These are phyloP conservation scores for Alcis repandata DNA, from an alignment of 2,888 invertebrate species.

Conservation along the genomic window DNA sequence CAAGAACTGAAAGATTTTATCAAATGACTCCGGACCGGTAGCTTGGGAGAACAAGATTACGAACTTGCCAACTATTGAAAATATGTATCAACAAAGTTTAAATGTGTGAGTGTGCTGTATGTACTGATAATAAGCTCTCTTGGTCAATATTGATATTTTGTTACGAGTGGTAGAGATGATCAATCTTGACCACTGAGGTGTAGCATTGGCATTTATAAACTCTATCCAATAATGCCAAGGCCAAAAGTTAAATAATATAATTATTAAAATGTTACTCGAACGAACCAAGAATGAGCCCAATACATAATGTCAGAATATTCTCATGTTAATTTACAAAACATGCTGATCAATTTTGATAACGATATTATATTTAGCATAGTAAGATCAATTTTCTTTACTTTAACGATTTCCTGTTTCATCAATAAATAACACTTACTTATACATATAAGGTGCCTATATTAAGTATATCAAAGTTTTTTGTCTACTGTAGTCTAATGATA, in stretches of 20 bases:
- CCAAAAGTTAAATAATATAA: conserved; percentile 21
- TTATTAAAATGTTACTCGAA: neutral
- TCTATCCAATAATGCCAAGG: conserved; percentile 18
- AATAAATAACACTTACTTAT: no score
- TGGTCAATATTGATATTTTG: neutral
- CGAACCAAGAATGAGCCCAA: neutral
- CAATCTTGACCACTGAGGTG: neutral
- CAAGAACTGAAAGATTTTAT: neutral
- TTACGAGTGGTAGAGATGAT: neutral
- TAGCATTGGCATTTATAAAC: conserved; percentile 10
- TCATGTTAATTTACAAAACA: conserved; percentile 23
- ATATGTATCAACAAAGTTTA: neutral
- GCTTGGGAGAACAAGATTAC: conserved; percentile 5
- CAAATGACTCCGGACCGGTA: neutral
- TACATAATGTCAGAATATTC: conserved; percentile 22
- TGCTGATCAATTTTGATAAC: conserved; percentile 4
- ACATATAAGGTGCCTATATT: neutral
- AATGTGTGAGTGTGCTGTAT: neutral
- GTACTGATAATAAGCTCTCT: neutral
- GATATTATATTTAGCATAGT: conserved; percentile 5
- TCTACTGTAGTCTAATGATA: neutral
- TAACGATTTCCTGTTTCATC: no score
- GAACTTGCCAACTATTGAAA: neutral
- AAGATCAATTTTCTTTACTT: conserved; percentile 9
- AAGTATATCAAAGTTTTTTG: neutral